A percentile compares a stretch with the other conserved stretches of the same genome.
Evolutionary conservation across 2,888 invertebrate genomes (phyloP).

Genomic region (Melieria crassipennis): DNA sequence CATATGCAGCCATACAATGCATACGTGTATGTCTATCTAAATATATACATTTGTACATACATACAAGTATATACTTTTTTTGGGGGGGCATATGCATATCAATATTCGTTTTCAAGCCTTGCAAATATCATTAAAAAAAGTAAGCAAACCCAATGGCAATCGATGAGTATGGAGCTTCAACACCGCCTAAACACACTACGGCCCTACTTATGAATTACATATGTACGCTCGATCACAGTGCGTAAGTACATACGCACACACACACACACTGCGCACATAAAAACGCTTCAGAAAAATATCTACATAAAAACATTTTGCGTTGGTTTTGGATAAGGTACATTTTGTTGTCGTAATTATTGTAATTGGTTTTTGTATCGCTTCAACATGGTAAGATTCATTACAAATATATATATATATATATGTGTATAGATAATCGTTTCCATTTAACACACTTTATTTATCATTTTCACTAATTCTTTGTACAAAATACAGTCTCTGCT

Average conservation of each 20-base stretch:
- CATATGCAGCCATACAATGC: no score
- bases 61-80: no score
- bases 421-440: not conserved
- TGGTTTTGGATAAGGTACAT: not conserved
- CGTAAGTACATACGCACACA: not conserved
- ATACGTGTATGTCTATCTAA: no score
- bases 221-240: no score
- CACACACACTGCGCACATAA: not conserved
- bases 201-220: not conserved
- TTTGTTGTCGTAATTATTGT: not conserved
- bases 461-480: slow-evolving; percentile 73
- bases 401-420: not conserved
- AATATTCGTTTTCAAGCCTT: no score
- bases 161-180: not conserved
- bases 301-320: not conserved
- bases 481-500: slow-evolving; percentile 76
- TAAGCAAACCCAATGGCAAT: slow-evolving; percentile 3
- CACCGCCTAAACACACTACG: slow-evolving; percentile 1
- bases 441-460: slow-evolving; percentile 65
- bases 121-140: no score
- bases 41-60: no score
- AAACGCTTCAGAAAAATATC: not conserved
- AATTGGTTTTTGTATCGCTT: not conserved
- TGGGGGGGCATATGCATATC: no score
- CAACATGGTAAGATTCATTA: no score